These are phyloP conservation scores for Microtus ochrogaster DNA, from an alignment of 2,113 vertebrate species.

Conservation along the genomic window DNA sequence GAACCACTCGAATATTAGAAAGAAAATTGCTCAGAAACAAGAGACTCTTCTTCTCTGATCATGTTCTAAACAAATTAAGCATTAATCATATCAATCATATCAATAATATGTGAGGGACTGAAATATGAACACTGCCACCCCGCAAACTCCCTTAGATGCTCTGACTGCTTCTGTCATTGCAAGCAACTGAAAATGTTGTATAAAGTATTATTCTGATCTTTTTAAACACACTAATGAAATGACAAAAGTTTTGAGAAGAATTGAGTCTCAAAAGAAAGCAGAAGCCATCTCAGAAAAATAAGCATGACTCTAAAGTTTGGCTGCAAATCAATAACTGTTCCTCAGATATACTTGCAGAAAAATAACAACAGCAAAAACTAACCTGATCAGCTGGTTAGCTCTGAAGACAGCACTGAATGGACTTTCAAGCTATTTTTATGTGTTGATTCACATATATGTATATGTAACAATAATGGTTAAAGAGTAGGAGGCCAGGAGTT, in stretches of 20 bases:
- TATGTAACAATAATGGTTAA: neutral
- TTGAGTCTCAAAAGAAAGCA: neutral
- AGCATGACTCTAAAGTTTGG: neutral
- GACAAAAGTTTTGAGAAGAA: constrained; percentile 1
- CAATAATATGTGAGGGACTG: constrained; percentile 63
- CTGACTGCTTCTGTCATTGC: neutral
- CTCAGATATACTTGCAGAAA: neutral
- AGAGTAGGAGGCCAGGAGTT: neutral
- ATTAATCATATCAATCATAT: constrained; percentile 44
- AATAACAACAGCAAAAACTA: neutral
- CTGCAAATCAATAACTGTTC: neutral
- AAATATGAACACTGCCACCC: constrained; percentile 10
- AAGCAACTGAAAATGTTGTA: neutral
- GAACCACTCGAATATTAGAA: constrained; percentile 46
- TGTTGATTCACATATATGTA: neutral
- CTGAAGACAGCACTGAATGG: neutral
- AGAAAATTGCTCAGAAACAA: constrained; percentile 50
- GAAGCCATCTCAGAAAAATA: constrained; percentile 5
- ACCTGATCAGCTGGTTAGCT: neutral
- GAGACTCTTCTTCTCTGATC: neutral
- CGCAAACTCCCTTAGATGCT: neutral
- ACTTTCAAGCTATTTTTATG: neutral
- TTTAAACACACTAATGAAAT: constrained; percentile 29
- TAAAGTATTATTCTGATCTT: constrained; percentile 26
- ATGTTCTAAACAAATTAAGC: constrained; percentile 72